Base-by-base conservation (phyloP, 2,888 invertebrate species). In the Drosophila yooni region DNA sequence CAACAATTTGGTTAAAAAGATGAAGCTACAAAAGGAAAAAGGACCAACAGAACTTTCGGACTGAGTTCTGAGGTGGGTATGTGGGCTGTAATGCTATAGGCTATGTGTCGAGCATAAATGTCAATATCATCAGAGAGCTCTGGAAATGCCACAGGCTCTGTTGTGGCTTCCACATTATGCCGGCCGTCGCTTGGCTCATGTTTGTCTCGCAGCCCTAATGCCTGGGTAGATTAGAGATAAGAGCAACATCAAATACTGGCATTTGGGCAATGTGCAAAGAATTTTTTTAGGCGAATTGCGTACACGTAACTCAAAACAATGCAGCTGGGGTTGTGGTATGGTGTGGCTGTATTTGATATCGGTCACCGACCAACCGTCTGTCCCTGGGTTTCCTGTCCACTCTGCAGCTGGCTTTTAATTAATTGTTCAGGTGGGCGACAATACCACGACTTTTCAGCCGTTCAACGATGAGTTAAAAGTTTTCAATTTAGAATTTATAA, bases 211-310 rank as follows among this genome's bases (percentile, higher is more conserved):
- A 46, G 58, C 73, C 68, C 75, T 86, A 87, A 87, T 88, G 86
- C 84, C 72, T 76, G 77, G 86, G 86, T 84, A 87, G 88, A 86
- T 87, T 88, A 81, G 74, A 87, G 87, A 86, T 87, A 84, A 87
- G 79, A 74, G 67, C 77, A 72, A 83, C 82, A 81, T 83, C 74
- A 83, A 82, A 86, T 73, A 78, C 76, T 66, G 78, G 63, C 73
- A 59, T 67, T 78, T 64, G 53, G 57, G 66, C 75, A 65, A 65
- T 70, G 61, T 69, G 69, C 63, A 79, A 76, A 59, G 70, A 79
- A 79, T 78, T 78, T 72, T 56, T 56, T 73, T 69, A 59, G 57
- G 50, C 69, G 78, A 80, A 83, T 83, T 81, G 78, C 79, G 74
- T 79, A 70, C 79, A 83, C 78, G 74, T 64, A 77, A 69, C 60